Percentiles rank a stretch among this genome's conserved stretches.
phyloP scores from a whole-genome alignment of 2,113 vertebrate genomes.

The Gymnocephalus cernua region DNA sequence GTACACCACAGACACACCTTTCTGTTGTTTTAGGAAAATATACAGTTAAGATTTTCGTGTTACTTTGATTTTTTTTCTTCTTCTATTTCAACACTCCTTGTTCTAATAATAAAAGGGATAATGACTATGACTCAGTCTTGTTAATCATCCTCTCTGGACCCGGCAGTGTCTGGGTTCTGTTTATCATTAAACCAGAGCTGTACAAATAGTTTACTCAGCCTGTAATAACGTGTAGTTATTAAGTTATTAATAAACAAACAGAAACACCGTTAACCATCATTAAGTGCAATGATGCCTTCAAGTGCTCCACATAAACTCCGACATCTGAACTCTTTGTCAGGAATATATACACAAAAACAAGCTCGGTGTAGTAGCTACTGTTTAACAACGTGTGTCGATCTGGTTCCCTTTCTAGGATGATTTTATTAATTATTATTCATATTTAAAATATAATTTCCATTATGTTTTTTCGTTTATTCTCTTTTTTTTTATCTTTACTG shows the following conservation, averaged over 20 bases:
- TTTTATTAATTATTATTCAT: no score
- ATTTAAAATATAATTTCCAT: background rate
- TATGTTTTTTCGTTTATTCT: background rate
- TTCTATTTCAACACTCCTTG: no score
- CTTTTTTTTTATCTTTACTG: background rate
- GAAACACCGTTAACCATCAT: background rate
- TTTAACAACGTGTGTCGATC: background rate
- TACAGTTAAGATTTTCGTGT: background rate
- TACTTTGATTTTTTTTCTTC: background rate
- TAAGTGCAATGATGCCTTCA: slow-evolving; percentile 41
- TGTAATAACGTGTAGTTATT: background rate
- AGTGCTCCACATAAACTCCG: background rate
- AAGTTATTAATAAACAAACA: slow-evolving; percentile 32
- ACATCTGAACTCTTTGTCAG: background rate
- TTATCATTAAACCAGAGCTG: background rate
- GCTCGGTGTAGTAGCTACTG: background rate
- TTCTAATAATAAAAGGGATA: background rate
- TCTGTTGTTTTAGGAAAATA: background rate
- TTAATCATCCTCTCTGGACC: background rate
- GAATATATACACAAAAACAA: background rate
- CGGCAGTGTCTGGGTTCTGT: background rate
- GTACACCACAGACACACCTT: no score
- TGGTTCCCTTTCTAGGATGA: background rate
- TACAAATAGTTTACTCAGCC: background rate
- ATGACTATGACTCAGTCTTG: background rate